Percentiles rank a stretch among this genome's conserved stretches.
phyloP scores from a whole-genome alignment of 2,888 invertebrate genomes.

The Atethmia centrago region DNA sequence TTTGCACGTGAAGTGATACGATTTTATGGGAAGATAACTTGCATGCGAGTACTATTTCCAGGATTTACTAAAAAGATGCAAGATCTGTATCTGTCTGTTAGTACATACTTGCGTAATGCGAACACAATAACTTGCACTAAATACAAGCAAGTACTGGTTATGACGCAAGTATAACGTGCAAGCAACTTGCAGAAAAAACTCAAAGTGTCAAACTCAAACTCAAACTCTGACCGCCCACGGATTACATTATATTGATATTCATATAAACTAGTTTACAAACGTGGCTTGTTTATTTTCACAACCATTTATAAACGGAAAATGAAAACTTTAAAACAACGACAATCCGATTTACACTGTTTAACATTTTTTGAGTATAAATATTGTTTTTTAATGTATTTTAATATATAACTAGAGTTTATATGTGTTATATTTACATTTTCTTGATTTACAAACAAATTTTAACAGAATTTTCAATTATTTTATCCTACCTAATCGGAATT shows the following conservation, averaged over 20 bases:
- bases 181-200: not conserved
- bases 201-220: not conserved
- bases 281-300: slow-evolving; percentile 76
- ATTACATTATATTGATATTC: slow-evolving; percentile 59
- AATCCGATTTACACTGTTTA: slow-evolving; percentile 65
- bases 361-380: slow-evolving; percentile 72
- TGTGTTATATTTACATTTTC: slow-evolving; percentile 71
- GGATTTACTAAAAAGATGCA: not conserved
- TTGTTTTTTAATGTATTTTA: slow-evolving; percentile 64
- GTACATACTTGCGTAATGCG: not conserved
- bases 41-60: not conserved
- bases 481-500: slow-evolving; percentile 73
- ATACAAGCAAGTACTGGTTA: not conserved
- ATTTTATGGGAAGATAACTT: not conserved
- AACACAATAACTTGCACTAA: not conserved
- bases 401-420: slow-evolving; percentile 66
- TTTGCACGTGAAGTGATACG: not conserved
- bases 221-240: slow-evolving; percentile 21
- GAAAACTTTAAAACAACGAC: slow-evolving; percentile 52
- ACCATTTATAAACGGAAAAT: slow-evolving; percentile 78
- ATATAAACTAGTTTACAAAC: slow-evolving; percentile 65
- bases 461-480: slow-evolving; percentile 71
- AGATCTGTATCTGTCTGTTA: not conserved
- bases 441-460: slow-evolving; percentile 69
- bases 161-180: not conserved